Percentiles rank a stretch among this genome's conserved stretches.
phyloP scores from a whole-genome alignment of 2,113 vertebrate species.

The Suricata suricatta region DNA sequence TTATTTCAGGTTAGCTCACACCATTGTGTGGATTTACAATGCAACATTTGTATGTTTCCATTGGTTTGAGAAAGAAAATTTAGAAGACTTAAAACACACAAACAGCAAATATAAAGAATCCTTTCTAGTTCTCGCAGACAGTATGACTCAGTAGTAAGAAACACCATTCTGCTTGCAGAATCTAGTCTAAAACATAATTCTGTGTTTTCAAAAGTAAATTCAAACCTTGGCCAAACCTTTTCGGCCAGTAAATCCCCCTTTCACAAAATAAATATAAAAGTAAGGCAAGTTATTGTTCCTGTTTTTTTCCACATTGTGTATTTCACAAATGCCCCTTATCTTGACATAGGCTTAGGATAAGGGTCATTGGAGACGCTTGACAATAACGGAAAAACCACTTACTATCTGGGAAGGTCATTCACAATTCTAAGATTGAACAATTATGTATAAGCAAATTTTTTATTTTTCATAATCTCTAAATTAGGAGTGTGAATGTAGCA shows the following conservation, averaged over 20 bases:
- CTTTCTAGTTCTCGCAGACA: constrained; percentile 6
- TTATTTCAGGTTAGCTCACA: constrained; percentile 63
- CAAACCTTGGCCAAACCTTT: not conserved
- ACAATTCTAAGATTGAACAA: not conserved
- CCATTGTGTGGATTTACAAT: constrained; percentile 65
- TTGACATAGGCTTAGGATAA: not conserved
- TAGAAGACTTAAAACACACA: constrained; percentile 32
- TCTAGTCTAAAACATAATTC: not conserved
- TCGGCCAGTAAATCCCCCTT: not conserved
- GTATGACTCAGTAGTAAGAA: not conserved
- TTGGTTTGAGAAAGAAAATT: constrained; percentile 49
- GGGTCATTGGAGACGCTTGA: not conserved
- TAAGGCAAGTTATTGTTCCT: not conserved
- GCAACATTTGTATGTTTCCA: constrained; percentile 30
- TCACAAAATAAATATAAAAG: not conserved
- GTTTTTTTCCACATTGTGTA: not conserved
- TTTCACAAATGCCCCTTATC: not conserved
- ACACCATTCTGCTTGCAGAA: not conserved
- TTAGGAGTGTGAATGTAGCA: not conserved
- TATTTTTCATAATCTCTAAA: not conserved
- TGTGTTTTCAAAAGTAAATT: constrained; percentile 13
- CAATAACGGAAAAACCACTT: not conserved
- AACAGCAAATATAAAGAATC: constrained; percentile 29
- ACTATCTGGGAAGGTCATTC: not conserved
- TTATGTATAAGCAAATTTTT: not conserved